Evolutionary conservation across 2,113 vertebrate species (phyloP), one percentile per base, ranked within the genome.

Genomic region (Triplophysa rosa): DNA sequence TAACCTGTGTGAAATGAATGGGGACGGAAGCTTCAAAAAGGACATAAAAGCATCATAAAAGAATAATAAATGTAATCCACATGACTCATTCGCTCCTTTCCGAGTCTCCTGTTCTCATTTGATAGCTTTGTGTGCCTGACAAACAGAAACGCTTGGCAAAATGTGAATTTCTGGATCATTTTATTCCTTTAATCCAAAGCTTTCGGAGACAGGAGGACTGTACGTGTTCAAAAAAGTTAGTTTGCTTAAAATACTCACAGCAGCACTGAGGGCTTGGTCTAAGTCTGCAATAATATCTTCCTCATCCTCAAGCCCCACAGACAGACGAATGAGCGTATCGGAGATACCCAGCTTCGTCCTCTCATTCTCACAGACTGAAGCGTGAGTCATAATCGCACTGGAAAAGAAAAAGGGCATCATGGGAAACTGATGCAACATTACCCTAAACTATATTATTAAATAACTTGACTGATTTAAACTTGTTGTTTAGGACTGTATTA

Each of bases 301-400:
- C 33, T 91, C 87, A 49, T 98, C 94, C 83, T 98, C 97, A 85
- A 98, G 88, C 14, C 97, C 97, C 54, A 98, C 88, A 0, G 97
- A 98, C 61, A 98, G 89, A 26, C 96, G 92, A 78, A 98, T 91
- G 59, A 98, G 86, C 0, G 94, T 96, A 84, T 98, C 95, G 8
- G 87, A 94, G 83, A 98, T 97, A 4, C 95, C 96, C 70, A 98
- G 91, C 67, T 76, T 16, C 0, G 56, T 81, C 82, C 95, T 91
- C n/a, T 95, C 94, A 0, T 87, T 90, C 77, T 94, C 89, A 29
- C 94, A 92, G 83, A 98, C 94, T 0, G 96, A 97, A 0, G 95
- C 87, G 4, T 98, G 97, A 61, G 96, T 97, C 97, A 98, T 98
- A 66, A 96, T 92, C 0, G 93, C 95, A 71, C 97, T 98, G 79